Percentiles rank a stretch among this genome's conserved stretches.
Evolutionary conservation across 2,113 vertebrate genomes (phyloP).

Genomic region (Ptilorrhoa leucosticta): DNA sequence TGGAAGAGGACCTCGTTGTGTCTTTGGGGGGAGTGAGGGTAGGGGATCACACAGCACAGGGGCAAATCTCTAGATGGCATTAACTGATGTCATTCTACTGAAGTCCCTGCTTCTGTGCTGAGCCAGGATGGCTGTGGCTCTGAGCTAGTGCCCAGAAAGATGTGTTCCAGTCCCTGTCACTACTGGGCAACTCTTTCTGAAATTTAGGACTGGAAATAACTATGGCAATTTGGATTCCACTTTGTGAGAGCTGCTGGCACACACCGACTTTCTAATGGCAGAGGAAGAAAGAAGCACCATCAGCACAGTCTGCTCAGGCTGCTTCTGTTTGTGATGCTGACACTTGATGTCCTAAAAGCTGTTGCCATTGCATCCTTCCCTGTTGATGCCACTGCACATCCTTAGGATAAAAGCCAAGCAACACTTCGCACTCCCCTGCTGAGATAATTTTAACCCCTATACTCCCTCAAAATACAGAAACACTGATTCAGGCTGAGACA

Average conservation of each 20-base stretch:
- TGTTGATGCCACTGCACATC: neutral
- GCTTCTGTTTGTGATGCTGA: neutral
- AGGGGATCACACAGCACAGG: neutral
- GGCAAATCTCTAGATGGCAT: neutral
- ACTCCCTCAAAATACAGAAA: neutral
- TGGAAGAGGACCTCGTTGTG: neutral
- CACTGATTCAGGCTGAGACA: neutral
- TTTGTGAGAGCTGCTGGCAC: neutral
- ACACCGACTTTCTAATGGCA: neutral
- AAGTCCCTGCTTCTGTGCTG: neutral
- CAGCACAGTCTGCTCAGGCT: neutral
- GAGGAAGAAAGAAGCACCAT: slow-evolving; percentile 6
- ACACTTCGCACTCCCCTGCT: neutral
- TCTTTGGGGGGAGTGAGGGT: neutral
- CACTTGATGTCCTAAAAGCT: slow-evolving; percentile 14
- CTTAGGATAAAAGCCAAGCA: neutral
- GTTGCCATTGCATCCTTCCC: neutral
- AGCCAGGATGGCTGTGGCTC: neutral
- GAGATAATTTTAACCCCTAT: neutral
- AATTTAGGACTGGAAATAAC: neutral
- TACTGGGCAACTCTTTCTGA: neutral
- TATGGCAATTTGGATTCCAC: neutral
- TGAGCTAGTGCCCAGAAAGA: neutral
- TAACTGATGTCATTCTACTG: neutral
- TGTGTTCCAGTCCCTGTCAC: neutral